Evolutionary conservation across 2,888 invertebrate species (phyloP).

Genomic region (Agonum fuliginosum): DNA sequence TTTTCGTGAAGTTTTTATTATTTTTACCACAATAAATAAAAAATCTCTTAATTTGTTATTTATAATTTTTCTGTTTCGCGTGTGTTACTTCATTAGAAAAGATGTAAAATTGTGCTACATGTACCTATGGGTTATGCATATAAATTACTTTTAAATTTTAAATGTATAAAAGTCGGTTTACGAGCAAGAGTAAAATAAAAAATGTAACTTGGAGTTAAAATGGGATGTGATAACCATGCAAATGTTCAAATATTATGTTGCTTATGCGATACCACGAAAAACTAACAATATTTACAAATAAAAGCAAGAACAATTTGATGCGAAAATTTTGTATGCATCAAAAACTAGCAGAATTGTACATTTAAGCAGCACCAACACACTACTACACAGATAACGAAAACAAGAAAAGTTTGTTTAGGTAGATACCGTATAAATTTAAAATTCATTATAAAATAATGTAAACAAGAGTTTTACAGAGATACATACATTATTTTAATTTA

Average conservation of each 20-base stretch:
- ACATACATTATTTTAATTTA: too few species aligned
- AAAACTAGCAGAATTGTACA: too few species aligned
- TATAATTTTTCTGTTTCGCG: slow-evolving; percentile 26
- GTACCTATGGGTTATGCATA: slow-evolving; percentile 51
- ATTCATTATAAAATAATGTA: too few species aligned
- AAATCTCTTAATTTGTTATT: slow-evolving; percentile 6
- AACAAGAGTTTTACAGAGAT: too few species aligned
- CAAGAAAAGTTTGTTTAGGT: neutral
- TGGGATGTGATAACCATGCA: slow-evolving; percentile 34
- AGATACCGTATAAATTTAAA: too few species aligned
- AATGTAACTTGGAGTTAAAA: slow-evolving; percentile 18
- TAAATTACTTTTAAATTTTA: slow-evolving; percentile 54
- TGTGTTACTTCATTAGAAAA: slow-evolving; percentile 40
- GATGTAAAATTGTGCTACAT: slow-evolving; percentile 32
- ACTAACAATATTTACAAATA: slow-evolving; percentile 10
- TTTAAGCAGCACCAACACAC: too few species aligned
- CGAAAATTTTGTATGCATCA: neutral
- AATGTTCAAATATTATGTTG: slow-evolving; percentile 32
- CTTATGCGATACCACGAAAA: slow-evolving; percentile 18
- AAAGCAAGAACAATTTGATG: slow-evolving; percentile 4
- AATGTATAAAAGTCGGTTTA: slow-evolving; percentile 46
- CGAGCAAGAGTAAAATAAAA: slow-evolving; percentile 36
- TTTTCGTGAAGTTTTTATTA: neutral
- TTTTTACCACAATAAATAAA: slow-evolving; percentile 12
- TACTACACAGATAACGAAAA: slow-evolving; percentile 13